Evolutionary conservation across 1,140 invertebrate species (phyloP).

Genomic region (Bombyx mori): DNA sequence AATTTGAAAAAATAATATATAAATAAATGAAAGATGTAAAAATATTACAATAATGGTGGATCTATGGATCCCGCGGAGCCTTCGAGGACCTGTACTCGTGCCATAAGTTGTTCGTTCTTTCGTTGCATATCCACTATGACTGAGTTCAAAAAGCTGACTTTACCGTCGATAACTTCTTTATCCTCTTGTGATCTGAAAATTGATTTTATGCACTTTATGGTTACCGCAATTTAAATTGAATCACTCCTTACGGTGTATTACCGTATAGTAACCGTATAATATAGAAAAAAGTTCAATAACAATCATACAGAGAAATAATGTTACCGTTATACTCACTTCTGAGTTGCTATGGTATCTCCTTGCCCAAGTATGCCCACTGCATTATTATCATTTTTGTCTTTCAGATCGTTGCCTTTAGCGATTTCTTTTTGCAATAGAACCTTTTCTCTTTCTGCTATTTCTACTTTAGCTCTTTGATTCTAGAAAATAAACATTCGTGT

Average conservation of each 20-base stretch:
- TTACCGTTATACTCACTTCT: conserved; percentile 29
- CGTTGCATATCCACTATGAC: conserved; percentile 96
- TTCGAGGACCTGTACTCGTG: conserved; percentile 85
- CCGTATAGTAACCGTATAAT: too few species aligned
- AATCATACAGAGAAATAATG: too few species aligned
- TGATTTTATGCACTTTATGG: too few species aligned
- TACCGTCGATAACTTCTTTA: conserved; percentile 76
- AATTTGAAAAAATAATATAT: too few species aligned
- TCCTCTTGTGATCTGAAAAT: conserved; percentile 73
- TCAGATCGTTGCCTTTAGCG: conserved; percentile 27
- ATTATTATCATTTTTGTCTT: conserved; percentile 58
- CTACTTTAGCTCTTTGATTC: conserved; percentile 48
- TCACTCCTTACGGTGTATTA: too few species aligned
- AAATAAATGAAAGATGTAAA: too few species aligned
- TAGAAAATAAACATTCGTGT: conserved; percentile 25
- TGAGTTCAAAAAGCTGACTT: conserved; percentile 94
- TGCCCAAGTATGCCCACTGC: conserved; percentile 41
- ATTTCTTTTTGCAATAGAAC: conserved; percentile 48
- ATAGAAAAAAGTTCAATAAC: too few species aligned
- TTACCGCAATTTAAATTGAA: too few species aligned
- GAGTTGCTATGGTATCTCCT: conserved; percentile 34
- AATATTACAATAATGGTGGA: conserved; percentile 73
- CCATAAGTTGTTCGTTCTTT: conserved; percentile 89
- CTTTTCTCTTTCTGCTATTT: conserved; percentile 54
- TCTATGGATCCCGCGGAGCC: conserved; percentile 75